These are phyloP conservation scores for Suncus etruscus DNA, from an alignment of 2,113 vertebrate species.

Conservation along the genomic window DNA sequence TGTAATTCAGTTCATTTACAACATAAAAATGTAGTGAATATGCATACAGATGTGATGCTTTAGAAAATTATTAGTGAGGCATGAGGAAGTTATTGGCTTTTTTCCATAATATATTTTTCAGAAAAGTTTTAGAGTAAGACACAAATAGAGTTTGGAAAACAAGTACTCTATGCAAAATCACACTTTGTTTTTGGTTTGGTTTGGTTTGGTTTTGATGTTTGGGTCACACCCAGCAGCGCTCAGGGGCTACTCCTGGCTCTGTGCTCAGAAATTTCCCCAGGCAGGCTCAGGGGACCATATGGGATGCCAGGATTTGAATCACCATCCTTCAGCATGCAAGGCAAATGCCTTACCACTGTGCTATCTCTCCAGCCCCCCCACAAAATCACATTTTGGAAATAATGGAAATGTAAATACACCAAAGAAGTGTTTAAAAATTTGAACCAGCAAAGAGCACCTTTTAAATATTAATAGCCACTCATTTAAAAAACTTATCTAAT, in stretches of 20 bases:
- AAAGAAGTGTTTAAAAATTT: constrained; percentile 8
- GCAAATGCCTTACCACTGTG: too few relatives aligned
- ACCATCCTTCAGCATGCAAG: too few relatives aligned
- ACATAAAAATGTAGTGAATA: not conserved
- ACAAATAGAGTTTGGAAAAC: not conserved
- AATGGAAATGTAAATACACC: not conserved
- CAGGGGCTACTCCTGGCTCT: too few relatives aligned
- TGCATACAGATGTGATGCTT: not conserved
- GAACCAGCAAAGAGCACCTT: not conserved
- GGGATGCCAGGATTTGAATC: too few relatives aligned
- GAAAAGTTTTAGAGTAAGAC: not conserved
- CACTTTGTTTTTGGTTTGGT: not conserved
- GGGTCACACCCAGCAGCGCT: too few relatives aligned
- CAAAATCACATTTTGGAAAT: constrained; percentile 24
- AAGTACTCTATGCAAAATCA: not conserved
- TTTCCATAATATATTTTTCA: not conserved
- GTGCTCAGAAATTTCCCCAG: too few relatives aligned
- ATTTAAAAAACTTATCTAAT: not conserved
- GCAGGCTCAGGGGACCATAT: too few relatives aligned
- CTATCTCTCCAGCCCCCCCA: too few relatives aligned
- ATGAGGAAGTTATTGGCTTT: not conserved
- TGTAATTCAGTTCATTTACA: constrained; percentile 44
- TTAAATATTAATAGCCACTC: constrained; percentile 1
- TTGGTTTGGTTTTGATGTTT: too few relatives aligned
- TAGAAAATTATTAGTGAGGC: constrained; percentile 36